A percentile compares a stretch with the other conserved stretches of the same genome.
These are phyloP conservation scores for Eidolon helvum DNA, from an alignment of 2,113 vertebrate genomes.

Conservation along the genomic window DNA sequence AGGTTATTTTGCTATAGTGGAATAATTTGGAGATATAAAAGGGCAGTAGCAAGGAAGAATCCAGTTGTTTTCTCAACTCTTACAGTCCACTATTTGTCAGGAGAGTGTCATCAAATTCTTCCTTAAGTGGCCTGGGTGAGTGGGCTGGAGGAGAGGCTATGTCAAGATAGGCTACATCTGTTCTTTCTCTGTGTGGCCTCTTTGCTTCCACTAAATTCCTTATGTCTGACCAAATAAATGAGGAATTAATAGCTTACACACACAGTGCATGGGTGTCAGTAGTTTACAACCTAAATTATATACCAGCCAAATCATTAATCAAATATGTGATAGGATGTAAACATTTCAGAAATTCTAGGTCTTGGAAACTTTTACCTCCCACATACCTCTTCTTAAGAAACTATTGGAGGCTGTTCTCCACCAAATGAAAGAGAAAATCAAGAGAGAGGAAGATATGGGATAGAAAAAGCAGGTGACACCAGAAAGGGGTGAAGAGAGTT, in stretches of 20 bases:
- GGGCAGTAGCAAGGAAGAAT: not conserved
- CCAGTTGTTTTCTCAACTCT: not conserved
- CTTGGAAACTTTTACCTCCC: not conserved
- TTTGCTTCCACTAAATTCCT: not conserved
- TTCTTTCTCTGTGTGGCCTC: not conserved
- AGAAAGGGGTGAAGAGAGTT: not conserved
- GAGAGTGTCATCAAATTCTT: not conserved
- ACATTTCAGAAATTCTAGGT: not conserved
- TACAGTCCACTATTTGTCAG: not conserved
- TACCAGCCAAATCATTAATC: not conserved
- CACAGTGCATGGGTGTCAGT: not conserved
- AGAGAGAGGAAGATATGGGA: not conserved
- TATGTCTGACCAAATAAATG: not conserved
- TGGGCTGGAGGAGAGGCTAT: not conserved
- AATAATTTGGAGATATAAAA: not conserved
- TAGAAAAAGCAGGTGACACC: not conserved
- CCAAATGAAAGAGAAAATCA: not conserved
- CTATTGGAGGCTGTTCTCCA: not conserved
- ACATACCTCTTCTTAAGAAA: not conserved
- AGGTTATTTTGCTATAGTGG: not conserved
- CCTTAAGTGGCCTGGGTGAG: no score
- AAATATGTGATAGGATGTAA: not conserved
- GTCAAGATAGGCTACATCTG: not conserved
- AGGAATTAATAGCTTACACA: not conserved
- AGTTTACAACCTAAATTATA: not conserved